Base-by-base conservation (phyloP, 2,797 vertebrate species). In the Enteromius anoplus region DNA sequence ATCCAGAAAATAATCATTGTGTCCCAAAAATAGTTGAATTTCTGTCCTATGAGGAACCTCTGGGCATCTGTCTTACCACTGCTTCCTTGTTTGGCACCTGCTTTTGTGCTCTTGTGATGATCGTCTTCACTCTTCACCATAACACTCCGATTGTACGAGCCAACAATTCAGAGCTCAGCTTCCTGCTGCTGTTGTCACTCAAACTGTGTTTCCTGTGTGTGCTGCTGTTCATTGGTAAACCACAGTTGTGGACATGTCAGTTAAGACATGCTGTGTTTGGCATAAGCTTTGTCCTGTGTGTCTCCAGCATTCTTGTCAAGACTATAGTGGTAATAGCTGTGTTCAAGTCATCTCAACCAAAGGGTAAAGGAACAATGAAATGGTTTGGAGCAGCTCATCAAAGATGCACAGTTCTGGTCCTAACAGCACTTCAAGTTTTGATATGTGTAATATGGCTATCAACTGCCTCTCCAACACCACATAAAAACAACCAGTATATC, bases 241-340 rank as follows among this genome's bases (percentile, higher is more conserved):
- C 89, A 0, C 79, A 82, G 65, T 69, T 81, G 45, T 88, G 85
- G 85, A 86, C 85, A 1, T 90, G 89, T 78, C 87, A 86, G 81
- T 85, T 90, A 77, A 87, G 89, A 40, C 89, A 89, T 68, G 87
- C 83, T 3, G 76, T 81, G n/a, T 89, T 89, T 55, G 88, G 88
- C 7, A 86, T 89, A 49, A 88, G 87, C 11, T 89, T 89, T 51
- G 87, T 87, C 5, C 68, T 89, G 14, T 82, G 85, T 34, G 72
- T 88, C 55, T 89, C 87, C 26, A 85, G 88, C 26, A 88, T 89
- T 70, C 85, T 89, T 66, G 89, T 90, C 26, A 90, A 90, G 78
- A 94, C 94, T 23, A 89, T 94, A 1, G 94, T 94, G 17, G 94
- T 90, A 75, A 86, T 93, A 64, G 91, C 91, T 2, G 91, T 91